phyloP scores from a whole-genome alignment of 2,113 vertebrate species.

The Sapayoa aenigma region DNA sequence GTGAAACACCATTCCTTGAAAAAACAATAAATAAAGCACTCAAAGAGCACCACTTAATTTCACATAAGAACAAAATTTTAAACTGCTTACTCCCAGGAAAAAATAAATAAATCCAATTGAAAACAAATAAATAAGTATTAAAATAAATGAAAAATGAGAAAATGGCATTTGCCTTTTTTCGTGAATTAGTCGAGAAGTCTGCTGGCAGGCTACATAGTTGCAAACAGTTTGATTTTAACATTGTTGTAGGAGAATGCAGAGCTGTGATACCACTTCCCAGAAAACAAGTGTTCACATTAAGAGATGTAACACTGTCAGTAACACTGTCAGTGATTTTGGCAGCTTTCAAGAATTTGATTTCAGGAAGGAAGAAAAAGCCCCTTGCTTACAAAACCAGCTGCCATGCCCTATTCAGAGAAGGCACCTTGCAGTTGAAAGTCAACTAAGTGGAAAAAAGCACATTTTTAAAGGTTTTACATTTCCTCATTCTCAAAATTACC shows the following conservation, averaged over 20 bases:
- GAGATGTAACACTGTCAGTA: background rate
- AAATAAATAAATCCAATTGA: background rate
- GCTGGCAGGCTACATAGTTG: background rate
- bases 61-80: background rate
- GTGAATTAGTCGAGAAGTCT: background rate
- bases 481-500: background rate
- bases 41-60: background rate
- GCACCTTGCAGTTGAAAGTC: background rate
- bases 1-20: background rate
- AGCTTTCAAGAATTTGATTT: background rate
- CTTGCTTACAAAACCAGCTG: background rate
- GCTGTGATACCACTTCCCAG: rapidly evolving
- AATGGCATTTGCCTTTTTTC: background rate
- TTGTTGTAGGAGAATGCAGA: background rate
- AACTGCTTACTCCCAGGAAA: background rate
- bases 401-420: background rate
- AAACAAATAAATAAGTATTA: background rate
- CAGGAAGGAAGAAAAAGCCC: background rate
- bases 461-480: background rate
- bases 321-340: background rate
- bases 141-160: background rate
- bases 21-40: background rate
- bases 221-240: background rate
- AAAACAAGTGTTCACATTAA: background rate
- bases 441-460: background rate